Percentiles rank a stretch among this genome's conserved stretches.
Evolutionary conservation across 2,797 vertebrate species (phyloP).

Genomic region (Tadarida brasiliensis): DNA sequence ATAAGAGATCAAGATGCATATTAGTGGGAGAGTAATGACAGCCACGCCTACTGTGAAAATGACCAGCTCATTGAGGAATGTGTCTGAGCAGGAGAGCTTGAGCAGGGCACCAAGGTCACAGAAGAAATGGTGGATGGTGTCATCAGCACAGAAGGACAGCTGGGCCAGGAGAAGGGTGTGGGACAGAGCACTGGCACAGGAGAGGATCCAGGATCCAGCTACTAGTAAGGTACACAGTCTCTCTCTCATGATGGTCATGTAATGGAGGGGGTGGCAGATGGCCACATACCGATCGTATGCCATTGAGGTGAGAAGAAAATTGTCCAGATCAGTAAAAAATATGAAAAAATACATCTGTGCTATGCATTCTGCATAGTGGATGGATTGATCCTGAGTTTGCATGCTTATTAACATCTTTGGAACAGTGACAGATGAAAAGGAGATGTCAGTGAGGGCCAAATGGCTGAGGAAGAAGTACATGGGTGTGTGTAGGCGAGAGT

Average conservation of each 20-base stretch:
- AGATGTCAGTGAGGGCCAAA: conserved; percentile 8
- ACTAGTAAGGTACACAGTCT: conserved; percentile 36
- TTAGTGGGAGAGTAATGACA: conserved; percentile 82
- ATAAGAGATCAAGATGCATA: conserved; percentile 79
- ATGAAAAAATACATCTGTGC: conserved; percentile 68
- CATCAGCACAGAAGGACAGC: conserved; percentile 67
- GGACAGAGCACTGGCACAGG: conserved; percentile 60
- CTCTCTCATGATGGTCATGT: conserved; percentile 58
- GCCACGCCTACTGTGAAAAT: conserved; percentile 71
- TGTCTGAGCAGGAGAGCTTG: conserved; percentile 70
- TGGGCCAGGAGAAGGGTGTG: conserved; percentile 53
- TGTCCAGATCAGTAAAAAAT: conserved; percentile 65
- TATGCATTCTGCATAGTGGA: conserved; percentile 19
- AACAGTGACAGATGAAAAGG: conserved; percentile 57
- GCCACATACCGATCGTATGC: conserved; percentile 72
- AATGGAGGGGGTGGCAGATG: conserved; percentile 52
- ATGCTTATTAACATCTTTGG: conserved; percentile 71
- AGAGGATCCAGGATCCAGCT: conserved; percentile 63
- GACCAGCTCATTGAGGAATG: conserved; percentile 49
- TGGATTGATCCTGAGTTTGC: background rate
- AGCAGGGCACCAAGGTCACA: conserved; percentile 77
- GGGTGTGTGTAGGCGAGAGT: conserved; percentile 52
- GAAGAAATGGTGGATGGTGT: conserved; percentile 73
- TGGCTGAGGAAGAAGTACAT: conserved; percentile 80
- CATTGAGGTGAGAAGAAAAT: conserved; percentile 72